Percentiles rank a stretch among this genome's conserved stretches.
phyloP scores from a whole-genome alignment of 2,888 invertebrate species.

The Chymomyza caudatula region DNA sequence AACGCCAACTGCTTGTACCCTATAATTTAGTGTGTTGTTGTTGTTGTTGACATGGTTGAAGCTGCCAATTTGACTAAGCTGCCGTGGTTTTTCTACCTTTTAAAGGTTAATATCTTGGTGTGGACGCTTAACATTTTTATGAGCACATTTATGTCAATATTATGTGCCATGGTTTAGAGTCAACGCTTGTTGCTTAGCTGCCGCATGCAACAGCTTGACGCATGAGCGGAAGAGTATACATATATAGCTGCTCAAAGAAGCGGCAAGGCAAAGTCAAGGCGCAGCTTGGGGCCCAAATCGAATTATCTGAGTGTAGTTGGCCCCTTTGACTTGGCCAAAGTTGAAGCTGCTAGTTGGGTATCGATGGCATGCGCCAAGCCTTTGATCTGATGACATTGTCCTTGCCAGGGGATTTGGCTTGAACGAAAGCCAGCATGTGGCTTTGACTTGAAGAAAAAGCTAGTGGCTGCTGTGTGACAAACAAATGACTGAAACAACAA shows the following conservation, averaged over 20 bases:
- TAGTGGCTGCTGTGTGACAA: constrained; percentile 28
- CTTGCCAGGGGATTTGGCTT: constrained; percentile 22
- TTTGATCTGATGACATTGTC: constrained; percentile 36
- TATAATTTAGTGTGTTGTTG: constrained; percentile 45
- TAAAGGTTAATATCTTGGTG: constrained; percentile 59
- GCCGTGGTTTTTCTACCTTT: constrained; percentile 21
- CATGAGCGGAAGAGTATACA: background rate
- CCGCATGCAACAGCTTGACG: too few species aligned
- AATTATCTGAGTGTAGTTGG: background rate
- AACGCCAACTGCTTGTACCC: constrained; percentile 38
- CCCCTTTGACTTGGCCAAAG: too few species aligned
- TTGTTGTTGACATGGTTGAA: background rate
- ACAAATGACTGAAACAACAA: constrained; percentile 57
- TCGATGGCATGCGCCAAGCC: background rate
- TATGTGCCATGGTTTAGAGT: constrained; percentile 26
- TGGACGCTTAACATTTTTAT: constrained; percentile 33
- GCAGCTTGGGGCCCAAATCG: background rate
- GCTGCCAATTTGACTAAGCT: too few species aligned
- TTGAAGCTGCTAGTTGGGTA: background rate
- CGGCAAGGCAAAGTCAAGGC: background rate
- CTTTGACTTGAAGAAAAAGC: constrained; percentile 16
- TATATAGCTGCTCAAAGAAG: background rate
- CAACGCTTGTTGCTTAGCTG: background rate
- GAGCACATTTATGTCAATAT: constrained; percentile 34
- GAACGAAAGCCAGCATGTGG: constrained; percentile 3